Base-by-base conservation (phyloP, 2,888 invertebrate species). In the Erebia palarica region DNA sequence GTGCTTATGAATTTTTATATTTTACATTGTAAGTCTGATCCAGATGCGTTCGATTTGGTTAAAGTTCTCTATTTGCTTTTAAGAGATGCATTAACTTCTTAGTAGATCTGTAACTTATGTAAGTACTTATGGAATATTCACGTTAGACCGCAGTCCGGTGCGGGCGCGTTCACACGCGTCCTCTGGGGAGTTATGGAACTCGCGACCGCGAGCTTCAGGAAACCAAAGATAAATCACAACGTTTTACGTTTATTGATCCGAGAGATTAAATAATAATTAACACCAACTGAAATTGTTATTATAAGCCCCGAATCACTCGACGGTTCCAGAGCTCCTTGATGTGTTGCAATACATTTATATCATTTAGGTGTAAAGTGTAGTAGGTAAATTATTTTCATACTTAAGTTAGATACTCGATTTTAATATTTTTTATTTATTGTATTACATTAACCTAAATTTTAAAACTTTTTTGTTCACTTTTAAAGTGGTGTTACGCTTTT, bases 21-120 rank as follows among this genome's bases (percentile, higher is more conserved):
- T 65, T 47, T 66, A 57, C 21, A 49, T 18, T 14, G 47, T 47
- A 67, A 59, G 67, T 75, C 76, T 59, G 66, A 65, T 71, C 74
- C 69, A 73, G 69, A 69, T 76, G 70, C 72, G 75, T 75, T 80
- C 78, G 71, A 75, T 84, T 87, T 85, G 84, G 83, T 87, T 85
- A 81, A 86, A 82, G 86, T 90, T 89, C 85, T 90, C 86, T 88
- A 90, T 87, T 91, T 88, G 90, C 88, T 90, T 88, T 86, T 87
- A 89, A 88, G 86, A 86, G 86, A 86, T 86, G 84, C 86, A 86
- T 87, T 87, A 86, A 90, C 91, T 91, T 91, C 83, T 86, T 88
- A 85, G 89, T 92, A 92, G 92, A 93, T 92, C 92, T 92, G 92
- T 91, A 91, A 91, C 88, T 89, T 90, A 87, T 87, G 81, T 91